Base-by-base conservation (phyloP, 2,113 vertebrate genomes). In the Pao palembangensis region DNA sequence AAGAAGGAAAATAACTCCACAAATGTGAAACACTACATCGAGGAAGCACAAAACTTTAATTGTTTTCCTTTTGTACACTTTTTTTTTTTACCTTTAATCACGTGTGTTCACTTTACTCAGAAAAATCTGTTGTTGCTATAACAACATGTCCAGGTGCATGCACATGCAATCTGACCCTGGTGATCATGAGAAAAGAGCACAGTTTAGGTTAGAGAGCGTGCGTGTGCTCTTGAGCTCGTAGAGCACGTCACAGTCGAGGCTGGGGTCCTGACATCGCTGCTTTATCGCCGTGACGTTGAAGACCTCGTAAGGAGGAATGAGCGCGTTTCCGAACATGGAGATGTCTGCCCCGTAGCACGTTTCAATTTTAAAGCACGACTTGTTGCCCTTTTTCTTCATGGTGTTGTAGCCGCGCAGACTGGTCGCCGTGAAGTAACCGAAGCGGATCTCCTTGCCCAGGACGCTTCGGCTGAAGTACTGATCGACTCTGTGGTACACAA, bases 241-340 rank as follows among this genome's bases (percentile, higher is more conserved):
- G 18, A 55, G n/a, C 18, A 55, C 54, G 11, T 38, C 66, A 12
- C 80, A 81, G 44, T 79, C 69, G 6, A 73, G 13, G 52, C 76
- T 74, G 51, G 77, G 78, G 23, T 18, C 50, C 14, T 1, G 8
- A 63, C 20, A 43, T 58, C 31, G 66, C 75, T 76, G 34, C 34
- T 38, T 38, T 38, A 38, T 46, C 15, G 6, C 50, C 38, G 56
- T 61, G 34, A 85, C 69, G 49, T 51, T 80, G 55, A 78, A 82
- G 0, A 69, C 69, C 50, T 85, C 79, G 44, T 75, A 78, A 0
- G 82, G 67, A 41, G 82, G 79, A 66, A 84, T 79, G 5, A 80
- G 57, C 15, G 76, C 3, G 21, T 67, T 54, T 12, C 55, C 7
- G 74, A 80, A 20, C 76, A 76, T 50, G 46, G 20, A 3, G 55